phyloP scores from a whole-genome alignment of 2,888 invertebrate species.

The Luperina nickerlii region DNA sequence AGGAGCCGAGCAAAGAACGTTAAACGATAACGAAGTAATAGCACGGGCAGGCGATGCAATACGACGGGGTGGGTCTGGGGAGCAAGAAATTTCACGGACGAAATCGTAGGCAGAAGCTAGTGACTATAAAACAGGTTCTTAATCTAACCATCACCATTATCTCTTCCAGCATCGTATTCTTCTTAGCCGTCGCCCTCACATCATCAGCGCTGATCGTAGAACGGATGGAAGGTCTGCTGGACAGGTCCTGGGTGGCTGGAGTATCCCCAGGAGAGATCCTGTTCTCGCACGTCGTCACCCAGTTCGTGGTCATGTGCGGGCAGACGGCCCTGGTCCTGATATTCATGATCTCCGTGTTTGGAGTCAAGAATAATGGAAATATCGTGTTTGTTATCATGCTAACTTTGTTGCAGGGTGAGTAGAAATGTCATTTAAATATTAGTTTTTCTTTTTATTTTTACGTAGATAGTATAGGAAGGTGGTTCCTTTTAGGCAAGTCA shows the following conservation, averaged over 20 bases:
- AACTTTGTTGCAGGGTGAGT: slow-evolving; percentile 95
- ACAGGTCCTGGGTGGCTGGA: slow-evolving; percentile 98
- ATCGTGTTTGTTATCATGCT: slow-evolving; percentile 95
- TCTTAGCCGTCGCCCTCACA: slow-evolving; percentile 98
- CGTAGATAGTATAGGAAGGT: neutral
- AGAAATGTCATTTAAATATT: too few species aligned
- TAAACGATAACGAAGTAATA: too few species aligned
- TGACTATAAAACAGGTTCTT: neutral
- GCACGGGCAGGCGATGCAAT: too few species aligned
- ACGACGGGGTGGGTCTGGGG: too few species aligned
- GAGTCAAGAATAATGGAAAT: slow-evolving; percentile 97
- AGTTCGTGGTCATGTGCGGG: slow-evolving; percentile 98
- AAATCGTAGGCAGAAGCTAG: too few species aligned
- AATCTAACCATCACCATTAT: slow-evolving; percentile 20
- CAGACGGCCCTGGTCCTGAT: slow-evolving; percentile 97
- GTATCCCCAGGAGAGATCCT: slow-evolving; percentile 97
- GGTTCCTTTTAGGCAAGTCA: neutral
- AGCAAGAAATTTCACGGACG: too few species aligned
- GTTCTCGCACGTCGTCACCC: slow-evolving; percentile 97
- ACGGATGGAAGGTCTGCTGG: slow-evolving; percentile 96
- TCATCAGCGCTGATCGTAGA: slow-evolving; percentile 97
- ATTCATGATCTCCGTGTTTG: slow-evolving; percentile 97
- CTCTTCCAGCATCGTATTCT: slow-evolving; percentile 96
- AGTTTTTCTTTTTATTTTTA: neutral
- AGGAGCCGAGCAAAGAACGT: too few species aligned